Percentiles rank a stretch among this genome's conserved stretches.
These are phyloP conservation scores for Leuctra nigra DNA, from an alignment of 2,888 invertebrate species.

Conservation along the genomic window DNA sequence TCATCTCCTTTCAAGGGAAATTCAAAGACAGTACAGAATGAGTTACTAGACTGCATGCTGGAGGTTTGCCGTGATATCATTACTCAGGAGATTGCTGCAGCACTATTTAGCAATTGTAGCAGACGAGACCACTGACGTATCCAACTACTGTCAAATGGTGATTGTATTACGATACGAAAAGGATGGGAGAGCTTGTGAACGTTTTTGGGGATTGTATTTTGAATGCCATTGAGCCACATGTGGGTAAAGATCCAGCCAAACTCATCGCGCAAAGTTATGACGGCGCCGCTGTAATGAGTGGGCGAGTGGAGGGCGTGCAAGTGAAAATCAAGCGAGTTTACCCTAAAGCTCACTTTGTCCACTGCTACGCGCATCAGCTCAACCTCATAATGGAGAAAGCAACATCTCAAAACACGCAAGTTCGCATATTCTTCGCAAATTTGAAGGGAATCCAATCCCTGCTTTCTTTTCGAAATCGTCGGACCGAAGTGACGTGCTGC, in stretches of 20 bases:
- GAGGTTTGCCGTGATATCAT: constrained; percentile 33
- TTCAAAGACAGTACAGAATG: constrained; percentile 30
- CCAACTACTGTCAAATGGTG: constrained; percentile 31
- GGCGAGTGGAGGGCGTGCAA: too few species aligned
- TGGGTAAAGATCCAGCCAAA: too few species aligned
- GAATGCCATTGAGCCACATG: too few species aligned
- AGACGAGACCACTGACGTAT: constrained; percentile 35
- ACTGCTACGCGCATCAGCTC: constrained; percentile 32
- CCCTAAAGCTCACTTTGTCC: constrained; percentile 31
- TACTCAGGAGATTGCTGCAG: constrained; percentile 30
- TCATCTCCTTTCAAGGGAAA: constrained; percentile 34
- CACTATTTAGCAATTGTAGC: constrained; percentile 32
- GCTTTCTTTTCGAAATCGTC: constrained; percentile 33
- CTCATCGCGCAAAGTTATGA: constrained; percentile 35
- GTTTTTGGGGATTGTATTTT: constrained; percentile 35
- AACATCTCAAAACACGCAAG: constrained; percentile 31
- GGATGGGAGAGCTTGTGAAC: constrained; percentile 30
- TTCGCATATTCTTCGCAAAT: constrained; percentile 33
- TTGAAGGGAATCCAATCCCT: constrained; percentile 31
- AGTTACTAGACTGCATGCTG: constrained; percentile 34
- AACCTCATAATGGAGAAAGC: constrained; percentile 32
- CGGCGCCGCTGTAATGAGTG: constrained; percentile 33
- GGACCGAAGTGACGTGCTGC: constrained; percentile 29
- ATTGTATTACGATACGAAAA: constrained; percentile 33
- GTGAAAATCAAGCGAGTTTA: constrained; percentile 31